phyloP scores from a whole-genome alignment of 2,113 vertebrate genomes.

The Leptodactylus fuscus region DNA sequence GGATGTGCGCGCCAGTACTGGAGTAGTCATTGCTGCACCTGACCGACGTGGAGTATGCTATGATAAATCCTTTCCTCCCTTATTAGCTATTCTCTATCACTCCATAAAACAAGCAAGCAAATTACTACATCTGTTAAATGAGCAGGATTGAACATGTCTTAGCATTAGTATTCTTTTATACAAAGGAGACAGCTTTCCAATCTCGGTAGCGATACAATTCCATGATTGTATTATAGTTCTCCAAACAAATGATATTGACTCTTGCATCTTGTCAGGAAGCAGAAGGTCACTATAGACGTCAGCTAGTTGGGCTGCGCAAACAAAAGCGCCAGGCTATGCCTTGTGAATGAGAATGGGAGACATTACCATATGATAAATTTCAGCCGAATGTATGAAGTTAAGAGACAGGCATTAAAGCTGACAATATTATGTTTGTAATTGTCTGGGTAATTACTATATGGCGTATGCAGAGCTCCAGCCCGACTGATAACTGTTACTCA shows the following conservation, averaged over 20 bases:
- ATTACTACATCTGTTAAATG: conserved; percentile 60
- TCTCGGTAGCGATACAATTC: conserved; percentile 56
- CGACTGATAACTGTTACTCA: conserved; percentile 42
- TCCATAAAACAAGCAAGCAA: conserved; percentile 59
- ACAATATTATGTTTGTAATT: conserved; percentile 34
- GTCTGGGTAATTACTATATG: conserved; percentile 38
- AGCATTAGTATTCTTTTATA: conserved; percentile 57
- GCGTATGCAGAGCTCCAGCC: conserved; percentile 2
- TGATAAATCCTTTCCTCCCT: conserved; percentile 24
- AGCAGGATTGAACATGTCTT: conserved; percentile 56
- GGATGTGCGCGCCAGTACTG: conserved; percentile 32
- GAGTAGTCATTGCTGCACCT: conserved; percentile 55
- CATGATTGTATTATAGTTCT: conserved; percentile 61
- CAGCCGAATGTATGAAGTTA: conserved; percentile 41
- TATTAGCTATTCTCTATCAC: conserved; percentile 60
- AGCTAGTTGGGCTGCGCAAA: conserved; percentile 57
- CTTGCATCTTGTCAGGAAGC: conserved; percentile 60
- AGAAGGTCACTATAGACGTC: conserved; percentile 60
- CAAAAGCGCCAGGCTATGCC: conserved; percentile 57
- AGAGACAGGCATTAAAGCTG: conserved; percentile 34
- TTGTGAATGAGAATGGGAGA: conserved; percentile 52
- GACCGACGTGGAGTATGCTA: conserved; percentile 34
- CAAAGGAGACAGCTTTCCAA: conserved; percentile 59
- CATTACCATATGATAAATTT: conserved; percentile 54
- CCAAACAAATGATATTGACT: conserved; percentile 61